Conservation (phyloP, 2,113 vertebrate species). For the Corapipo altera region DNA sequence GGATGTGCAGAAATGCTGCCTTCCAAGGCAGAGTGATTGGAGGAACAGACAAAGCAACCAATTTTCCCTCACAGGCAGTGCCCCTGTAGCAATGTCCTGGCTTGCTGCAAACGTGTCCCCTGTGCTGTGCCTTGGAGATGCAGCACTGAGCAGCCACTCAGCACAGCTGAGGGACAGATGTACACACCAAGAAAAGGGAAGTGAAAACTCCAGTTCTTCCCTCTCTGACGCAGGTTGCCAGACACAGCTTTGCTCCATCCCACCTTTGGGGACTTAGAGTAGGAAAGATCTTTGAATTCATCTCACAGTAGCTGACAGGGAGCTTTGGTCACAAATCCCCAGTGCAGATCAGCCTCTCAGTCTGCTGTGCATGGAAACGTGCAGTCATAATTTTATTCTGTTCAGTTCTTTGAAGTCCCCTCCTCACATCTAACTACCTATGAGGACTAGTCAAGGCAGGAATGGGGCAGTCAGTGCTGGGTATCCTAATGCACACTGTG, state of each 20-base stretch:
- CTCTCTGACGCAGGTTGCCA: background rate
- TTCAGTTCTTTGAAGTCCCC: background rate
- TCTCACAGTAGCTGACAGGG: background rate
- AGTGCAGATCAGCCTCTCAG: background rate
- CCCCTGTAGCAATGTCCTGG: background rate
- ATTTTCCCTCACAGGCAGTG: background rate
- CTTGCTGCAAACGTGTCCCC: background rate
- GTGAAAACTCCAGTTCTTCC: conserved; percentile 19
- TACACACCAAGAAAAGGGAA: conserved; percentile 23
- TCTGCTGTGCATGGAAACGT: background rate
- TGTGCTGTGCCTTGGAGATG: background rate
- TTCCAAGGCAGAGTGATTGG: background rate
- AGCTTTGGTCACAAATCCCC: background rate
- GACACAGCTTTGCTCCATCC: background rate
- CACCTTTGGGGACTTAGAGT: background rate
- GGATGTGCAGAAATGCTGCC: background rate
- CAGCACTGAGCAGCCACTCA: background rate
- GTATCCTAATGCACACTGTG: background rate
- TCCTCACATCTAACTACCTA: background rate
- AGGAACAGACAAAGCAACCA: background rate
- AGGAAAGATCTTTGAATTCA: background rate
- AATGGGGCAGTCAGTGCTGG: background rate
- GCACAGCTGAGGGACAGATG: background rate
- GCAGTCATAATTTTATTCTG: background rate
- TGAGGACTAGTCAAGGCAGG: background rate